Evolutionary conservation across 30 jellyfish, hydroid and myxozoan species (phyloP).

Genomic region (Hydra vulgaris): DNA sequence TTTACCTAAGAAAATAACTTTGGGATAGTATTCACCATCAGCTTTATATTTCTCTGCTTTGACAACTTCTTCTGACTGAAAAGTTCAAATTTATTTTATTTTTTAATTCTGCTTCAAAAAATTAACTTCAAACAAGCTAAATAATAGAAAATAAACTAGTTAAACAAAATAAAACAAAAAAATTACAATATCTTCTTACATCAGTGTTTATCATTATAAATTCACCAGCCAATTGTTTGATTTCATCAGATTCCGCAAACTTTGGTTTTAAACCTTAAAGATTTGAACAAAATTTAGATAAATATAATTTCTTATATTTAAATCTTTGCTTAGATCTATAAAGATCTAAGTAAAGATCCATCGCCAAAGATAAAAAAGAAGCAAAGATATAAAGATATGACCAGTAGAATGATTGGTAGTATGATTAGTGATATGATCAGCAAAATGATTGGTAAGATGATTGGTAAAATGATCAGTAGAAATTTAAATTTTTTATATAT

Average conservation of each 20-base stretch:
- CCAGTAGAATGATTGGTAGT: neutral
- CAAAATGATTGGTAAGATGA: too few relatives aligned
- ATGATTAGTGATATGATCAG: too few relatives aligned
- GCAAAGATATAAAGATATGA: neutral
- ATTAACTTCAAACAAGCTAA: too few relatives aligned
- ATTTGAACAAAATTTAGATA: too few relatives aligned
- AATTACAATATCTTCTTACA: constrained; percentile 28
- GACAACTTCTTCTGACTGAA: constrained; percentile 53
- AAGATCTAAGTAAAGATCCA: neutral
- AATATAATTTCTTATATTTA: neutral
- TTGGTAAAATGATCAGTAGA: too few relatives aligned
- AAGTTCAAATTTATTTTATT: neutral
- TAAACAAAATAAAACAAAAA: neutral
- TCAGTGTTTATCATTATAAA: constrained; percentile 88
- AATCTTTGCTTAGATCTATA: neutral
- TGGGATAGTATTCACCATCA: constrained; percentile 96
- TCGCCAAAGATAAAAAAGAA: neutral
- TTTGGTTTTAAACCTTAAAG: constrained; percentile 83
- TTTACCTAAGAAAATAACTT: constrained; percentile 72
- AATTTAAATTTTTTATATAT: too few relatives aligned
- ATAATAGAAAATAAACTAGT: neutral
- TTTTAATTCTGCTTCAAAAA: too few relatives aligned
- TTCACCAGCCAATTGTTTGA: constrained; percentile 46
- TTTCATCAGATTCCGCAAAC: constrained; percentile 77
- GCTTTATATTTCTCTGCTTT: constrained; percentile 36